Percentiles rank a stretch among this genome's conserved stretches.
These are phyloP conservation scores for Meliscaeva auricollis DNA, from an alignment of 2,888 invertebrate species.

Conservation along the genomic window DNA sequence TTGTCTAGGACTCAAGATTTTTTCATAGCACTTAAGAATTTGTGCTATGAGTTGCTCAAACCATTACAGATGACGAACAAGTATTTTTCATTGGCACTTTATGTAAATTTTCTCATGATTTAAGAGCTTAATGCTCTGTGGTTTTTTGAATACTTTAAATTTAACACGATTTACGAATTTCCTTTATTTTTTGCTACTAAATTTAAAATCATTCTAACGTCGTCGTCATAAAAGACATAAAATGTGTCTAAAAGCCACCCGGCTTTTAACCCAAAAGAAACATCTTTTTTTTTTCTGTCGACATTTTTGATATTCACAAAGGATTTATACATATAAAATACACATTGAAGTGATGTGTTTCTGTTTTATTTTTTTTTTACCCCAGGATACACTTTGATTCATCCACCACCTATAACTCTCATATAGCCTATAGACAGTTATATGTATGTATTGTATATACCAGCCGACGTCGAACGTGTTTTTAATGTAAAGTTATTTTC, in stretches of 20 bases:
- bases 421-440: slow-evolving; percentile 18
- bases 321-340: background rate
- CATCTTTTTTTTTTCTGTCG: slow-evolving; percentile 40
- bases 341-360: background rate
- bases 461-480: slow-evolving; percentile 65
- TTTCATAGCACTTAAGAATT: background rate
- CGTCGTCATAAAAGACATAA: slow-evolving; percentile 24
- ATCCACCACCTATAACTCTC: background rate
- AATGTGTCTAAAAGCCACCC: slow-evolving; percentile 46
- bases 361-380: background rate
- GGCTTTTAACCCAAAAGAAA: slow-evolving; percentile 14
- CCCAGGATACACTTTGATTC: slow-evolving; percentile 48
- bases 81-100: background rate
- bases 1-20: too few species aligned
- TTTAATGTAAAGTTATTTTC: slow-evolving; percentile 70
- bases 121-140: slow-evolving; percentile 28
- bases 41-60: too few species aligned
- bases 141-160: slow-evolving; percentile 42
- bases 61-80: too few species aligned
- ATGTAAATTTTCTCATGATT: slow-evolving; percentile 28
- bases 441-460: slow-evolving; percentile 29
- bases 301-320: slow-evolving; percentile 48
- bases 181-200: slow-evolving; percentile 19
- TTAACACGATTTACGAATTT: slow-evolving; percentile 50
- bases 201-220: slow-evolving; percentile 22